phyloP scores from a whole-genome alignment of 2,113 vertebrate species.

The zebrafish (Danio rerio) region DNA sequence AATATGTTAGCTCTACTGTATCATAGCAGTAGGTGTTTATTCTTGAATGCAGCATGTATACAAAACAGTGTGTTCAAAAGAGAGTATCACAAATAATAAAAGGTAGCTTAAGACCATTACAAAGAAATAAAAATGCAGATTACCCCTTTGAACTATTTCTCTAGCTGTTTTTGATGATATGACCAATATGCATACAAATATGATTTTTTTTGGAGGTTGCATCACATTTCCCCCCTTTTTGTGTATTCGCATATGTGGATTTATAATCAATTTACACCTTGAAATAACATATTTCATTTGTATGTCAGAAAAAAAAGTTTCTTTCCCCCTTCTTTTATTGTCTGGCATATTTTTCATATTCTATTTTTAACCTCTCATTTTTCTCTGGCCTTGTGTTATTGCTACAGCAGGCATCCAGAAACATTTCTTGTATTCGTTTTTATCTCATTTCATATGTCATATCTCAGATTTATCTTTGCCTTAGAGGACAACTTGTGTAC shows the following conservation, averaged over 20 bases:
- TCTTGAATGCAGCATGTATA: no score
- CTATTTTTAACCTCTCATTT: not conserved
- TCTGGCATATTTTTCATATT: not conserved
- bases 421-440: not conserved
- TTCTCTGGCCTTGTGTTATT: not conserved
- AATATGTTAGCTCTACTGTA: no score
- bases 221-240: not conserved
- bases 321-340: no score
- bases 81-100: no score
- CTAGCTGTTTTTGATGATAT: no score
- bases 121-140: no score
- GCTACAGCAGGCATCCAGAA: not conserved
- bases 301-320: no score
- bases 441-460: not conserved
- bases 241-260: not conserved
- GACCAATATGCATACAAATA: no score
- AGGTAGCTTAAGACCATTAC: no score
- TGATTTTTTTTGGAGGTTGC: not conserved
- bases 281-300: not conserved
- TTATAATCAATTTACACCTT: conserved; percentile 7
- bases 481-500: not conserved
- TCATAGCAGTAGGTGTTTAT: no score
- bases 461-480: not conserved
- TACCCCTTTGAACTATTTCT: no score
- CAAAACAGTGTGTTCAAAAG: no score